Percentiles rank a stretch among this genome's conserved stretches.
phyloP scores from a whole-genome alignment of 2,888 invertebrate genomes.

The Onthophagus sagittarius region DNA sequence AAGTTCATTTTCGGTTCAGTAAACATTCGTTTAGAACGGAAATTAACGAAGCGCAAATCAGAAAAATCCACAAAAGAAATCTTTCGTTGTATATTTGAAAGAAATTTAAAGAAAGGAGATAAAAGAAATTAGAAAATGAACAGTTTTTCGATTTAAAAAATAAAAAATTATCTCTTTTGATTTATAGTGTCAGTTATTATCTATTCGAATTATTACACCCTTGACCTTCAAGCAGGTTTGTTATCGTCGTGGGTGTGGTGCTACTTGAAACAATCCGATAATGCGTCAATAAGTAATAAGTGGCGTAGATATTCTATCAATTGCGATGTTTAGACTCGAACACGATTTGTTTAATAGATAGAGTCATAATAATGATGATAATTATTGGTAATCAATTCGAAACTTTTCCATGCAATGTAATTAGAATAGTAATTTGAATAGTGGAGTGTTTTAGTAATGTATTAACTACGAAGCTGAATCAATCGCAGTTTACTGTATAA shows the following conservation, averaged over 20 bases:
- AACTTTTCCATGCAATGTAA: background rate
- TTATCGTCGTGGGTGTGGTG: background rate
- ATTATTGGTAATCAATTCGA: background rate
- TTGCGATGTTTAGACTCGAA: background rate
- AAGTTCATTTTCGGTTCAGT: background rate
- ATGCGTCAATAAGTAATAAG: too few species aligned
- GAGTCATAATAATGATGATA: background rate
- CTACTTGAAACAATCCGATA: background rate
- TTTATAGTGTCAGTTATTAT: too few species aligned
- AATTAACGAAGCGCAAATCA: background rate
- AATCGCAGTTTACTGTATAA: background rate
- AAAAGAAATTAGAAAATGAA: background rate
- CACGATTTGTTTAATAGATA: background rate
- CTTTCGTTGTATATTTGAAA: background rate
- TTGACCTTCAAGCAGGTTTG: background rate
- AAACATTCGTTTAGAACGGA: background rate
- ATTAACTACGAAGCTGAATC: background rate
- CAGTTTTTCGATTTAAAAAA: too few species aligned
- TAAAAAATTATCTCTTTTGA: too few species aligned
- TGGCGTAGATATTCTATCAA: background rate
- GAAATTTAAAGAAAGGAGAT: background rate
- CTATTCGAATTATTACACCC: background rate
- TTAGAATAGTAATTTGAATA: too few species aligned
- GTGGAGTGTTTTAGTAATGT: background rate
- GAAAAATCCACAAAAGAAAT: background rate